Conservation (phyloP, 1,140 invertebrate species). For the Capitella teleta region DNA sequence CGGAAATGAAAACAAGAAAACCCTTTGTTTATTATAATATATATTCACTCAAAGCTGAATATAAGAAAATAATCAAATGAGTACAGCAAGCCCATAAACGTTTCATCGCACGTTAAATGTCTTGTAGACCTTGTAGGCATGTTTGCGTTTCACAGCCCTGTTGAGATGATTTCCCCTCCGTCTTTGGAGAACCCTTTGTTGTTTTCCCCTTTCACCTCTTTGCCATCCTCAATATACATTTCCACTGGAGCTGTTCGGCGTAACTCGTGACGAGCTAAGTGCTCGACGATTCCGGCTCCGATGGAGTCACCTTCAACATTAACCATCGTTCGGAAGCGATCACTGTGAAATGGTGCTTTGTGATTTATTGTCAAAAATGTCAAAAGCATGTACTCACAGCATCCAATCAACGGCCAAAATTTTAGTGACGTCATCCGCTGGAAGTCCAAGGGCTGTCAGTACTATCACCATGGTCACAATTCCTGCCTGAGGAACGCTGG, state of each 20-base stretch:
- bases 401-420: conserved; percentile 96
- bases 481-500: conserved; percentile 82
- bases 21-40: too few relatives aligned
- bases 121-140: too few relatives aligned
- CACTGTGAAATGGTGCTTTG: too few relatives aligned
- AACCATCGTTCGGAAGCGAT: conserved; percentile 89
- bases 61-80: too few relatives aligned
- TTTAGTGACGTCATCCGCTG: conserved; percentile 78
- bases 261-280: conserved; percentile 73
- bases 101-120: too few relatives aligned
- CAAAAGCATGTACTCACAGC: conserved; percentile 55
- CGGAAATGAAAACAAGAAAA: too few relatives aligned
- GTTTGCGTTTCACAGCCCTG: too few relatives aligned
- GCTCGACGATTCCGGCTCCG: conserved; percentile 83
- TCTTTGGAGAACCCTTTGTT: not conserved
- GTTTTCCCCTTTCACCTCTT: not conserved
- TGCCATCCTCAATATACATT: not conserved
- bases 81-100: too few relatives aligned
- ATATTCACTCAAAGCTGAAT: too few relatives aligned
- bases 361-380: too few relatives aligned
- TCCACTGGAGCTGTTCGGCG: conserved; percentile 29
- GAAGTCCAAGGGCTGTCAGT: conserved; percentile 80
- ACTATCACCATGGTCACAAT: conserved; percentile 92
- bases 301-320: conserved; percentile 93
- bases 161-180: too few relatives aligned